These are phyloP conservation scores for Eueides isabella DNA, from an alignment of 1,140 invertebrate species.

Conservation along the genomic window DNA sequence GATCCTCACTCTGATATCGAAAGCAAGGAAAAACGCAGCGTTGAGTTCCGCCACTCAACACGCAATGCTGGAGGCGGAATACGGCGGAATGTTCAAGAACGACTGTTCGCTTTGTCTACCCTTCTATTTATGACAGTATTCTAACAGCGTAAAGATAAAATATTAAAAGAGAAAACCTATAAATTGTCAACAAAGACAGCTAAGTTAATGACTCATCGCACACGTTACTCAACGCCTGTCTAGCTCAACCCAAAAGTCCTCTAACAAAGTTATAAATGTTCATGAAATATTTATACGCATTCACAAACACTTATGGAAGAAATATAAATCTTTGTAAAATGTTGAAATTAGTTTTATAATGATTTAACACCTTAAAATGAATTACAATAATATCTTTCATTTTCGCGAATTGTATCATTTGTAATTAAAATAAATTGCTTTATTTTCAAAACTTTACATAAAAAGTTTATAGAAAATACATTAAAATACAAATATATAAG, in stretches of 20 bases:
- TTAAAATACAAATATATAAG: too few species aligned
- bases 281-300: constrained; percentile 11
- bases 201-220: not conserved
- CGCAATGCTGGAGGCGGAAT: too few species aligned
- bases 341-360: constrained; percentile 1
- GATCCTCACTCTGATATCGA: too few species aligned
- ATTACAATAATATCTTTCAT: too few species aligned
- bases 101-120: too few species aligned
- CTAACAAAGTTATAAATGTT: constrained; percentile 9
- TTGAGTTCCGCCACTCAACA: too few species aligned
- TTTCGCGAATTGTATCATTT: too few species aligned
- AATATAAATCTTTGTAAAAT: not conserved
- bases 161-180: not conserved
- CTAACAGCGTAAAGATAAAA: too few species aligned
- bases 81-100: too few species aligned
- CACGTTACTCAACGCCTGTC: not conserved
- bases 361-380: not conserved
- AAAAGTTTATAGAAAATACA: too few species aligned
- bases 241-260: not conserved
- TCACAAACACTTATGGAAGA: constrained; percentile 12
- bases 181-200: constrained; percentile 3
- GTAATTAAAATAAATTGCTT: not conserved
- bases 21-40: too few species aligned
- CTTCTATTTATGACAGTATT: too few species aligned
- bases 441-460: not conserved